Evolutionary conservation across 35 echinoderm and acorn worm species (phyloP).

Genomic region (Lytechinus variegatus): DNA sequence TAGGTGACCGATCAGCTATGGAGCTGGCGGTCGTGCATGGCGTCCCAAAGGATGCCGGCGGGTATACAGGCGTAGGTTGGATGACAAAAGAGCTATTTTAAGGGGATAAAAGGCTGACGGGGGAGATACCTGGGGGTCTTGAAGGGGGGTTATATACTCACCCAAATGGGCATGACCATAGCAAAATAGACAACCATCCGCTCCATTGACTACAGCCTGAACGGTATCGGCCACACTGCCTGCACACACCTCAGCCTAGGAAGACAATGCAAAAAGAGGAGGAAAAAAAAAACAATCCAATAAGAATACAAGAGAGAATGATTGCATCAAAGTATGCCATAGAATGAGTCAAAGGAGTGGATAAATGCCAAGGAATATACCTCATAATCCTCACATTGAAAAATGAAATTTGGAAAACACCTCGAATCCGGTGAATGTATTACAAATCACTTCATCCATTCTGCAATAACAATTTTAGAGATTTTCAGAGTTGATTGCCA

Average conservation of each 20-base stretch:
- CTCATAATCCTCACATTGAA: neutral
- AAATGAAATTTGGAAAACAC: neutral
- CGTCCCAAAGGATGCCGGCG: slow-evolving; percentile 20
- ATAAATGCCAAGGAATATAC: neutral
- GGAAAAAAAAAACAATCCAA: neutral
- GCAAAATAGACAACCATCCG: slow-evolving; percentile 97
- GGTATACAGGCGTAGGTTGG: slow-evolving; percentile 20
- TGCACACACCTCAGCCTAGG: slow-evolving; percentile 91
- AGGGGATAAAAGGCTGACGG: neutral
- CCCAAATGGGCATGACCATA: slow-evolving; percentile 95
- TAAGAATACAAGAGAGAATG: neutral
- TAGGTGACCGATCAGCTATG: slow-evolving; percentile 52
- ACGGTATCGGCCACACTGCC: slow-evolving; percentile 97
- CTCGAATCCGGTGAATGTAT: neutral
- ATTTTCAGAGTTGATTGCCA: neutral
- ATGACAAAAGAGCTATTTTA: neutral
- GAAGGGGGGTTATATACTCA: slow-evolving; percentile 59
- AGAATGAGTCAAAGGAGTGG: neutral
- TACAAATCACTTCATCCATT: neutral
- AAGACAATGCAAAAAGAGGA: neutral
- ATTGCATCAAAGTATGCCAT: neutral
- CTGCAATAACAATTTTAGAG: neutral
- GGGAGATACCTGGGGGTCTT: neutral
- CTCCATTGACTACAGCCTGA: slow-evolving; percentile 93
- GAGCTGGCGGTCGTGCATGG: slow-evolving; percentile 30